Conservation (phyloP, 1,140 invertebrate species). For the Pseudomyrmex concolor region DNA sequence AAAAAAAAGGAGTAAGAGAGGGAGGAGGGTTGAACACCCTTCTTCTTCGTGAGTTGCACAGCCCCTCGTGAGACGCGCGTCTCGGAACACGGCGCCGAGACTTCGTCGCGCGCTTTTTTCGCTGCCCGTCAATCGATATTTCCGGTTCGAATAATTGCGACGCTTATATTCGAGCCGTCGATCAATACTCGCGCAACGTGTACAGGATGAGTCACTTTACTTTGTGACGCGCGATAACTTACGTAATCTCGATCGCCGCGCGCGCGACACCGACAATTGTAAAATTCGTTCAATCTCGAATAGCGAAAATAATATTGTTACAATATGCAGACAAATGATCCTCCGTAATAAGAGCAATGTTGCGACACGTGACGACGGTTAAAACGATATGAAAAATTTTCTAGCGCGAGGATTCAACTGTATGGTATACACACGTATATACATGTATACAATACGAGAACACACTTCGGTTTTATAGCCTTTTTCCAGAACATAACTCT, state of each 20-base stretch:
- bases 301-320: not conserved
- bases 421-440: too few species aligned
- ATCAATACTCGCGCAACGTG: conserved; percentile 48
- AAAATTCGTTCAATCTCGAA: not conserved
- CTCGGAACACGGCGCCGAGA: conserved; percentile 46
- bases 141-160: conserved; percentile 60
- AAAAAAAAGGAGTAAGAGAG: not conserved
- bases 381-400: not conserved
- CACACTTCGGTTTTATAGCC: too few species aligned
- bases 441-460: too few species aligned
- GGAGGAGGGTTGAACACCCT: conserved; percentile 18
- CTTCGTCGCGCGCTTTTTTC: conserved; percentile 59
- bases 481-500: too few species aligned
- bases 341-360: too few species aligned
- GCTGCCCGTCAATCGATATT: conserved; percentile 54
- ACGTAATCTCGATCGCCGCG: not conserved
- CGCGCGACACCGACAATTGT: not conserved
- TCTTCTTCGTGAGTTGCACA: conserved; percentile 56
- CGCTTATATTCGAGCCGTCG: conserved; percentile 45
- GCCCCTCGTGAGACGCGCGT: conserved; percentile 58
- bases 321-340: too few species aligned
- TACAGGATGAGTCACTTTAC: conserved; percentile 24
- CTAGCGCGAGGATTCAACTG: not conserved
- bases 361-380: not conserved
- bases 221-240: not conserved